These are phyloP conservation scores for Cherax destructor DNA, from an alignment of 1,140 invertebrate species.

Conservation along the genomic window DNA sequence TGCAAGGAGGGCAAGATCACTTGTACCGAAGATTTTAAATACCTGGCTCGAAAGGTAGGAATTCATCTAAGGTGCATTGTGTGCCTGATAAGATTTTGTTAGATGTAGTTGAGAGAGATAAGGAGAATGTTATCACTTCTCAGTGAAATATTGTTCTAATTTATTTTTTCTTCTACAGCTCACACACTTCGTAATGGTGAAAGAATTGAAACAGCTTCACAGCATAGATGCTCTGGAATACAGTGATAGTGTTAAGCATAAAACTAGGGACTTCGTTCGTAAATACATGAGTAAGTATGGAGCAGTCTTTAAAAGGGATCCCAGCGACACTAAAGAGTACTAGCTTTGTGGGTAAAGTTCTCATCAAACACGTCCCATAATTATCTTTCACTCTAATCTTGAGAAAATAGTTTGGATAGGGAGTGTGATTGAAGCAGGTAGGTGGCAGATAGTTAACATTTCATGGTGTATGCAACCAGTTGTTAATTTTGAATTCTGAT, in stretches of 20 bases:
- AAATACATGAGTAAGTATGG: constrained; percentile 97
- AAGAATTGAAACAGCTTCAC: constrained; percentile 95
- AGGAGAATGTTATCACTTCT: background rate
- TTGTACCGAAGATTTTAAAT: constrained; percentile 95
- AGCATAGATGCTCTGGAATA: constrained; percentile 90
- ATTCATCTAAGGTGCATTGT: background rate
- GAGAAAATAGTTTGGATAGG: background rate
- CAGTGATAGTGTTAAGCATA: constrained; percentile 93
- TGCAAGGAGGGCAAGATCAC: constrained; percentile 91
- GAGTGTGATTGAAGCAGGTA: background rate
- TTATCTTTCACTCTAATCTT: background rate
- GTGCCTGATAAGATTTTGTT: background rate
- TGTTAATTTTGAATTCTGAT: background rate
- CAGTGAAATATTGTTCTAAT: background rate
- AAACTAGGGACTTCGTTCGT: constrained; percentile 94
- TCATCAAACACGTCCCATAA: background rate
- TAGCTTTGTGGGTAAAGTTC: background rate
- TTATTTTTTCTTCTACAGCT: constrained; percentile 81
- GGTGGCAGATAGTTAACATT: background rate
- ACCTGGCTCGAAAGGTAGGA: constrained; percentile 92
- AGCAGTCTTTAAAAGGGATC: constrained; percentile 75
- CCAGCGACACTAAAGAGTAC: constrained; percentile 71
- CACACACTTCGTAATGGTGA: constrained; percentile 96
- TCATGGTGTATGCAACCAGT: background rate
- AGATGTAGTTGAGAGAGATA: background rate